A percentile compares a stretch with the other conserved stretches of the same genome.
Evolutionary conservation across 1,140 invertebrate genomes (phyloP).

Genomic region (Camponotus pennsylvanicus): DNA sequence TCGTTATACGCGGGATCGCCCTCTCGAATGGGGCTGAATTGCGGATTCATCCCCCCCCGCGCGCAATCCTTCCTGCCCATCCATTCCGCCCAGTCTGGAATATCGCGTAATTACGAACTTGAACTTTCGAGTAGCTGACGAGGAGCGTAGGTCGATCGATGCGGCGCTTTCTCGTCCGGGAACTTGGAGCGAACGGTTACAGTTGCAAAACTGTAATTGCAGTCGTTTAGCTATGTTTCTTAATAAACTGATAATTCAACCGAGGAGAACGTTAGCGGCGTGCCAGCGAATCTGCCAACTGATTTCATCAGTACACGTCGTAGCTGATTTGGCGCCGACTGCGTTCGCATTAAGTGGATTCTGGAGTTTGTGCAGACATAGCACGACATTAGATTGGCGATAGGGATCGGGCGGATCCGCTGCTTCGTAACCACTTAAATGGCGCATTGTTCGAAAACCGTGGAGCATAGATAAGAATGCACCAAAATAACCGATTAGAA

Average conservation of each 20-base stretch:
- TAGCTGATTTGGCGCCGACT: neutral
- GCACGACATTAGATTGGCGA: neutral
- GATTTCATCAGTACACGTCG: neutral
- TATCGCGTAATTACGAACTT: constrained; percentile 57
- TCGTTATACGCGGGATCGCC: neutral
- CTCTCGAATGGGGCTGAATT: constrained; percentile 2
- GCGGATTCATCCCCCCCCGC: neutral
- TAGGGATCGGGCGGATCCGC: neutral
- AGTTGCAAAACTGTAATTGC: constrained; percentile 42
- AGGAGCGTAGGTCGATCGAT: constrained; percentile 21
- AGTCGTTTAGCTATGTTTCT: constrained; percentile 27
- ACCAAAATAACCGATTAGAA: no score
- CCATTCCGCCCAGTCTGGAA: neutral
- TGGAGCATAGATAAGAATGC: no score
- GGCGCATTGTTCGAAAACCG: neutral
- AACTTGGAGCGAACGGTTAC: constrained; percentile 8
- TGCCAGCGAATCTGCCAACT: neutral
- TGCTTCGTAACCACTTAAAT: neutral
- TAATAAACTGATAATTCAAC: constrained; percentile 27
- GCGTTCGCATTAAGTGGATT: neutral
- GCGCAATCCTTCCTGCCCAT: neutral
- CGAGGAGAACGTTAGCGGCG: neutral
- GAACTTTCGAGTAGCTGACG: constrained; percentile 47
- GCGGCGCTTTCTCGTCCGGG: constrained; percentile 6
- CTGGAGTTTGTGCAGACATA: neutral